Base-by-base conservation (phyloP, 2,888 invertebrate species). In the Scaptomyza polygonia region DNA sequence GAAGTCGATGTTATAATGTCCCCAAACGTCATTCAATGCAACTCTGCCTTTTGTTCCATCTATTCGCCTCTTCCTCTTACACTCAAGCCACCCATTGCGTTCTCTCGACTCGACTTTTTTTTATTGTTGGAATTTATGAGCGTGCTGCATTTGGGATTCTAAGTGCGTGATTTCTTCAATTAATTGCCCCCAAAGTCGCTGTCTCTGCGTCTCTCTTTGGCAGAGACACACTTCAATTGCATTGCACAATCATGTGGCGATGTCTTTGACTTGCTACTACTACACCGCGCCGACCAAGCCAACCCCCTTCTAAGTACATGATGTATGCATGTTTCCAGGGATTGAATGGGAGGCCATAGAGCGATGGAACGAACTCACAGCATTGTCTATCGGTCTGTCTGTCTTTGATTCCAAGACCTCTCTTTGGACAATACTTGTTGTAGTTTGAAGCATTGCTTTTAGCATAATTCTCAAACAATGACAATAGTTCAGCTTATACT, bases 91-190 rank as follows among this genome's bases (percentile, higher is more conserved):
- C 11, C 30, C 30, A 4, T 12, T 14, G 9, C 14, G 8, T 39
- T 39, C 18, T 16, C 8, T 7, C 12, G 21, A 25, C 9, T 12
- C 40, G n/a, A n/a, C n/a, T n/a, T 11, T 52, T 63, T 63, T 25
- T 25, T 25, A 5, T 25, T 25, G 21, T 21, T 56, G 42, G 61
- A 74, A 75, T 74, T 74, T 76, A 76, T 71, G 64, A 51, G 29
- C 54, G 54, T 45, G 27, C 62, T 59, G 57, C 56, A 70, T 66
- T 74, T 74, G 75, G 74, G 66, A 54, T 74, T 67, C 63, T 48
- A 69, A 77, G 84, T 81, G 84, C 86, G 86, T 84, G 84, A 84
- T 84, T 84, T 84, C 73, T 84, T 84, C 81, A 84, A 84, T 86
- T 84, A 84, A 86, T 86, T 84, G 84, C 72, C 74, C 62, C 62